Evolutionary conservation across 2,888 invertebrate genomes (phyloP).

Genomic region (Emesis castigata): DNA sequence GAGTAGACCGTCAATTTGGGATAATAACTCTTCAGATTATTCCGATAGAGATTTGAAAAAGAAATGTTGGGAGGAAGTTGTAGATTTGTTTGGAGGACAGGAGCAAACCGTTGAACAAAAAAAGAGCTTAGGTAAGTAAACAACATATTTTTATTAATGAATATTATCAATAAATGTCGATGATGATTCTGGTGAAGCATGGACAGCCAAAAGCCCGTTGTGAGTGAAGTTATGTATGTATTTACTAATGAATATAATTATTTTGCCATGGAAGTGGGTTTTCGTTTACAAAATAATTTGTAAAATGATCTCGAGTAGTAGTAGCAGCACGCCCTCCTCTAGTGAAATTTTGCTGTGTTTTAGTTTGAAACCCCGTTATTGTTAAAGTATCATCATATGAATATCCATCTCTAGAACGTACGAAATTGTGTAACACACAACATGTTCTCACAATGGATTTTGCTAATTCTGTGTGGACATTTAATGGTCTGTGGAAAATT

Average conservation of each 20-base stretch:
- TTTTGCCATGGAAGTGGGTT: not conserved
- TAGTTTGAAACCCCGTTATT: slow-evolving; percentile 4
- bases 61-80: not conserved
- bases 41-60: not conserved
- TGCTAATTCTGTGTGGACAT: not conserved
- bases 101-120: not conserved
- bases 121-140: not conserved
- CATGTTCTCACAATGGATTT: not conserved
- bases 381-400: slow-evolving; percentile 20
- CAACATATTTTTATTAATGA: not conserved
- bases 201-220: not conserved
- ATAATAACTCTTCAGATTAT: not conserved
- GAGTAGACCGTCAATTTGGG: not conserved
- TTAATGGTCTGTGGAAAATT: not conserved
- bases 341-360: not conserved
- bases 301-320: not conserved
- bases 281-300: slow-evolving; percentile 9
- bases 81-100: not conserved
- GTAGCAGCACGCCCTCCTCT: not conserved
- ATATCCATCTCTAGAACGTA: slow-evolving; percentile 21
- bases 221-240: not conserved
- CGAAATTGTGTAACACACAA: not conserved
- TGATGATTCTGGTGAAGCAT: not conserved
- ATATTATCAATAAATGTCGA: not conserved
- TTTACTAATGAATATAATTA: not conserved